phyloP scores from a whole-genome alignment of 2,888 invertebrate species.

The Acronicta aceris region DNA sequence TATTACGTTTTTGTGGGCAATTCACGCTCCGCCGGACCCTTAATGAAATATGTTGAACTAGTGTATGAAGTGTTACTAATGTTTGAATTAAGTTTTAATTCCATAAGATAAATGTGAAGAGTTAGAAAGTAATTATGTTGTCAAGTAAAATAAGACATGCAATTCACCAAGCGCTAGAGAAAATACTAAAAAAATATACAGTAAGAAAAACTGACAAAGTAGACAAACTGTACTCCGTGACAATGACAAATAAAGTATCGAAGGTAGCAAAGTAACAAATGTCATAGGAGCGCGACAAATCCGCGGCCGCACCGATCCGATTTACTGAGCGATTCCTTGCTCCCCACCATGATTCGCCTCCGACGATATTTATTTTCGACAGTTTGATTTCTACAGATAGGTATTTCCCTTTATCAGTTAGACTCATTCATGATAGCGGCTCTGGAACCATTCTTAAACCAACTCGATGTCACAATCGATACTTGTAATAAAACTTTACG shows the following conservation, averaged over 20 bases:
- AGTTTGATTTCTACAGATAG: constrained; percentile 75
- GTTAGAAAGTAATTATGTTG: background rate
- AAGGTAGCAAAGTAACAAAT: constrained; percentile 72
- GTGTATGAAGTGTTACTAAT: too few relatives aligned
- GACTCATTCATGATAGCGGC: constrained; percentile 72
- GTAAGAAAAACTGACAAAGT: constrained; percentile 50
- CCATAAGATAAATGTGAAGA: too few relatives aligned
- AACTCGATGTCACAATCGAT: constrained; percentile 45
- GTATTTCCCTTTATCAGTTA: constrained; percentile 76
- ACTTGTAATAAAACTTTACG: constrained; percentile 51
- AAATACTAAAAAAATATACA: constrained; percentile 30
- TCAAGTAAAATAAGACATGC: constrained; percentile 8
- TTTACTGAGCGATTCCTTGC: constrained; percentile 59
- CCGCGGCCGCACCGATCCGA: constrained; percentile 59
- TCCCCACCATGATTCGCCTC: constrained; percentile 37
- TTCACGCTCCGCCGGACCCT: too few relatives aligned
- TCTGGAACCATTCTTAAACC: constrained; percentile 53
- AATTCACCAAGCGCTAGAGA: constrained; percentile 23
- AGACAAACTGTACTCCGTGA: constrained; percentile 60
- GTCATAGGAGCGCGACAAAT: constrained; percentile 72
- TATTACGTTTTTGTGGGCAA: too few relatives aligned
- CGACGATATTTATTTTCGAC: constrained; percentile 72
- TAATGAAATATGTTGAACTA: too few relatives aligned
- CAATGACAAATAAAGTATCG: constrained; percentile 73
- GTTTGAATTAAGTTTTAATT: too few relatives aligned